A percentile compares a stretch with the other conserved stretches of the same genome.
phyloP scores from a whole-genome alignment of 2,888 invertebrate genomes.

The Lasioglossum calceatum region DNA sequence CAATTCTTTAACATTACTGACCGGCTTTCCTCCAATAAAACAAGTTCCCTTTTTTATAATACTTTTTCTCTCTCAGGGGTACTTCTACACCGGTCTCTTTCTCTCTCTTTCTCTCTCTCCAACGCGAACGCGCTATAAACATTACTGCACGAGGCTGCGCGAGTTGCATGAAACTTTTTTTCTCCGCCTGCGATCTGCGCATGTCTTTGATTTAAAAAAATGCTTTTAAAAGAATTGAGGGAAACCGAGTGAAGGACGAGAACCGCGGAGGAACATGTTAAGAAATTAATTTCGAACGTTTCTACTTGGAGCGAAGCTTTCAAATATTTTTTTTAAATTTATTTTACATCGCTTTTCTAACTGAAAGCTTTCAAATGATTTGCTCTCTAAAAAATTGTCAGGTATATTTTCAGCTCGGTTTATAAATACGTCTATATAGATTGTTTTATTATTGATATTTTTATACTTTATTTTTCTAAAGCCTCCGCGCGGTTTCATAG shows the following conservation, averaged over 20 bases:
- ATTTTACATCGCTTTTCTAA: too few relatives aligned
- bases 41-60: not conserved
- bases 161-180: not conserved
- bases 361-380: not conserved
- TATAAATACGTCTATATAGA: not conserved
- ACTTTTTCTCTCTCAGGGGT: not conserved
- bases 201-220: not conserved
- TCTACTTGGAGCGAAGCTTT: not conserved
- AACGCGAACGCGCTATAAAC: conserved; percentile 6
- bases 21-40: not conserved
- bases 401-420: not conserved
- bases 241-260: conserved; percentile 4
- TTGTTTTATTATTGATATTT: not conserved
- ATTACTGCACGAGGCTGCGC: not conserved
- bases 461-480: not conserved
- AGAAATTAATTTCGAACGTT: conserved; percentile 3
- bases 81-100: not conserved
- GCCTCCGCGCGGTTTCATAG: not conserved
- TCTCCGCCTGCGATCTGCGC: not conserved
- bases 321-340: not conserved
- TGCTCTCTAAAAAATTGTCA: not conserved
- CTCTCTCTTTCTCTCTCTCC: not conserved
- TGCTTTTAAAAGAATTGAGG: conserved; percentile 10
- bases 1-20: not conserved
- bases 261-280: not conserved